These are phyloP conservation scores for Halocynthia aurantium DNA, from an alignment of 23 tunicate species.

Conservation along the genomic window DNA sequence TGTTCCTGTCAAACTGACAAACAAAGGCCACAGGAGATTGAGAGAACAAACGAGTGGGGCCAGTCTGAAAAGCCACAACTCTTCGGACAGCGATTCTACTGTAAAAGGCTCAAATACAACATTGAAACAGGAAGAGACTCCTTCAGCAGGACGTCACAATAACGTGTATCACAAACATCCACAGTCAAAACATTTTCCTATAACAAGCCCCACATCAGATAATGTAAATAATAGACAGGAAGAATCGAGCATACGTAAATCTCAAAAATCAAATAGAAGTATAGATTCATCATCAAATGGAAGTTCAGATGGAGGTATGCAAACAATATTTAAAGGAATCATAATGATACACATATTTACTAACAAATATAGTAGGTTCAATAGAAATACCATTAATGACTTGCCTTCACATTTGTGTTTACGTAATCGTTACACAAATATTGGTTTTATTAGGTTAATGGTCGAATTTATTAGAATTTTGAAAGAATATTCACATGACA, in stretches of 20 bases:
- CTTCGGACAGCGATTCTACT: conserved; percentile 23
- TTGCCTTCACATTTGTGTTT: too few species aligned
- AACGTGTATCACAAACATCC: too few species aligned
- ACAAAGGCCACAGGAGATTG: neutral
- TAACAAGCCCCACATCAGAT: neutral
- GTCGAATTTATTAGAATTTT: too few species aligned
- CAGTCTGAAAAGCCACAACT: conserved; percentile 23
- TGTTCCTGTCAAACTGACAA: neutral
- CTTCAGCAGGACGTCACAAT: neutral
- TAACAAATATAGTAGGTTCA: too few species aligned
- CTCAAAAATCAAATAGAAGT: conserved; percentile 11
- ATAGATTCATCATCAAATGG: conserved; percentile 8
- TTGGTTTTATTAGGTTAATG: too few species aligned
- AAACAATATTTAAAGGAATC: neutral
- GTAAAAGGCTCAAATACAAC: conserved; percentile 10
- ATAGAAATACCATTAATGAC: too few species aligned
- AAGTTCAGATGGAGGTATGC: conserved; percentile 13
- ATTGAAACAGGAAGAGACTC: neutral
- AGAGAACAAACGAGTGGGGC: conserved; percentile 14
- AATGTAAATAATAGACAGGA: neutral
- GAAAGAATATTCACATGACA: neutral
- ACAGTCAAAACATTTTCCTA: neutral
- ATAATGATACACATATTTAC: too few species aligned
- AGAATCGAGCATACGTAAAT: neutral
- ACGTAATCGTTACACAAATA: too few species aligned